phyloP scores from a whole-genome alignment of 1,140 invertebrate genomes.

The Drosophila navojoa region DNA sequence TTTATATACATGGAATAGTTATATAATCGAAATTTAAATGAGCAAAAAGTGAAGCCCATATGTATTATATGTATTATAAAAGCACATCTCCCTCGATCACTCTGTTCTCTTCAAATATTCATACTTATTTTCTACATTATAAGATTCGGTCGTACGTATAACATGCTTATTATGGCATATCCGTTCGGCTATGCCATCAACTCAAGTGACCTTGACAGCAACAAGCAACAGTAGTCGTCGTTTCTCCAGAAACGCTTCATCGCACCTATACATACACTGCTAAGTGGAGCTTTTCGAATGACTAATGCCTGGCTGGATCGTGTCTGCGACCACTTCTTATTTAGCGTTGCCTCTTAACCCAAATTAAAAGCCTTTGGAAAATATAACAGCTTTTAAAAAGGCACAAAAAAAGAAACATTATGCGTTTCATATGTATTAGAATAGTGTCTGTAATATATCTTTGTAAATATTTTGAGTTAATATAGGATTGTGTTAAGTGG shows the following conservation, averaged over 20 bases:
- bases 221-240: constrained; percentile 10
- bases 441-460: not conserved
- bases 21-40: too few species aligned
- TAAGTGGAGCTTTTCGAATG: constrained; percentile 21
- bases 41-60: too few species aligned
- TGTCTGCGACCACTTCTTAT: constrained; percentile 30
- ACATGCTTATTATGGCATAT: constrained; percentile 25
- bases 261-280: constrained; percentile 20
- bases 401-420: constrained; percentile 32
- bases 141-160: not conserved
- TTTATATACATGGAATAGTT: not conserved
- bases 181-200: constrained; percentile 29
- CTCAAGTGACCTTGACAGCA: constrained; percentile 36
- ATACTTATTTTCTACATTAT: not conserved
- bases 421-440: not conserved
- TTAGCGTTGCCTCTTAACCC: constrained; percentile 50
- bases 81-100: not conserved
- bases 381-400: constrained; percentile 12
- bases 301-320: constrained; percentile 41
- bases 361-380: constrained; percentile 47
- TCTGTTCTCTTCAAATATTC: too few species aligned
- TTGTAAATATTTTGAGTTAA: not conserved
- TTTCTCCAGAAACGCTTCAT: constrained; percentile 34
- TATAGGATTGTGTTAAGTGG: not conserved
- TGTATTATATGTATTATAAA: too few species aligned